Evolutionary conservation across 2,888 invertebrate genomes (phyloP).

Genomic region (Limnephilus marmoratus): DNA sequence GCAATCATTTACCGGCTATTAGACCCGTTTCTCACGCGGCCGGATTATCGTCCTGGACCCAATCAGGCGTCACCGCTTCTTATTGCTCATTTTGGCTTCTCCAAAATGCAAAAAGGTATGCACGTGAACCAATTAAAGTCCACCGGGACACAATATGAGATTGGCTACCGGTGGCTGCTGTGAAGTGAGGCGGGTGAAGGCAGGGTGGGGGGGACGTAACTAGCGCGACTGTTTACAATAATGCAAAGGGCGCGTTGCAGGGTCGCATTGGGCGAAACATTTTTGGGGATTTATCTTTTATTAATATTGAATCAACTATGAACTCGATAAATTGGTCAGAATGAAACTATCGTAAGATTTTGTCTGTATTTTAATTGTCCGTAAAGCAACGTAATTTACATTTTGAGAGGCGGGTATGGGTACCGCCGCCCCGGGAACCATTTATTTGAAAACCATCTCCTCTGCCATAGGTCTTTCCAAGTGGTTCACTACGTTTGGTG

Average conservation of each 20-base stretch:
- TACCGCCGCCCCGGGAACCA: no score
- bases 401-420: no score
- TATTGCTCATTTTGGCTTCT: slow-evolving; percentile 38
- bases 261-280: neutral
- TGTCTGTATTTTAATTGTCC: no score
- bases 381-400: no score
- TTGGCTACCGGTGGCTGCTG: slow-evolving; percentile 8
- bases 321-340: no score
- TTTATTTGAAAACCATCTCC: no score
- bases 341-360: no score
- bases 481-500: no score
- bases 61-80: slow-evolving; percentile 35
- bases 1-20: slow-evolving; percentile 17
- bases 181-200: neutral
- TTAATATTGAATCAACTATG: no score
- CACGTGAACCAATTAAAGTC: slow-evolving; percentile 58
- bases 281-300: neutral
- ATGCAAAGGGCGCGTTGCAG: neutral
- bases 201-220: neutral
- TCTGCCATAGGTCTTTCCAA: no score
- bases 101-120: slow-evolving; percentile 53
- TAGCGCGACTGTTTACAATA: slow-evolving; percentile 35
- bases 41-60: slow-evolving; percentile 2
- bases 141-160: slow-evolving; percentile 41
- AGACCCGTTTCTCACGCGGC: slow-evolving; percentile 15